Evolutionary conservation across 2,113 vertebrate species (phyloP).

Genomic region (Megalops atlanticus): DNA sequence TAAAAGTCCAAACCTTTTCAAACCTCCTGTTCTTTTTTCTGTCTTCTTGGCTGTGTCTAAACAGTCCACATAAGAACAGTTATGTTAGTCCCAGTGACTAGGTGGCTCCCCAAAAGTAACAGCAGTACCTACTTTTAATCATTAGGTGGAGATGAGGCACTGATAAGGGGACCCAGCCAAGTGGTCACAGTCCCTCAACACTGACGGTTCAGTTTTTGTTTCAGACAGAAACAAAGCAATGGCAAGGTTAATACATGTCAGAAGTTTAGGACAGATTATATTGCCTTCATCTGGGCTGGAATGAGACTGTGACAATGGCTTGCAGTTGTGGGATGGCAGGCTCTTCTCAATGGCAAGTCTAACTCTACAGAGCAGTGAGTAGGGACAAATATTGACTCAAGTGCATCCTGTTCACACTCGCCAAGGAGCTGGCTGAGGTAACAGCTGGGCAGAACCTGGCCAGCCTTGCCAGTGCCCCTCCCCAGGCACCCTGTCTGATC

Average conservation of each 20-base stretch:
- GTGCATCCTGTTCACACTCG: constrained; percentile 42
- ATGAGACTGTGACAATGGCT: not conserved
- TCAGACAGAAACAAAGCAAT: not conserved
- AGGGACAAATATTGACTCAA: constrained; percentile 62
- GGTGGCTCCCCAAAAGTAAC: not conserved
- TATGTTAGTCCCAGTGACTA: not conserved
- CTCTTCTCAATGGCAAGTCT: not conserved
- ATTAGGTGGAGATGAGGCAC: not conserved
- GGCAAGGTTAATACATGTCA: not conserved
- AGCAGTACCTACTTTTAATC: not conserved
- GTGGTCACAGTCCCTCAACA: no score
- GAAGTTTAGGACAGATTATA: not conserved
- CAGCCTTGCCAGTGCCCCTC: constrained; percentile 42
- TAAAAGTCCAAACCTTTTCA: no score
- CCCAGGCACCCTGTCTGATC: constrained; percentile 34
- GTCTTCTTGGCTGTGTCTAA: no score
- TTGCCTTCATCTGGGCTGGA: not conserved
- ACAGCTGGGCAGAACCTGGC: constrained; percentile 63
- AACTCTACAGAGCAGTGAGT: not conserved
- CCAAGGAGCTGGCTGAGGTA: constrained; percentile 53
- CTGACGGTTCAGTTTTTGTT: not conserved
- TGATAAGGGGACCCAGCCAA: no score
- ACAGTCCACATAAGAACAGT: no score
- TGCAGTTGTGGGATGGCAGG: not conserved
- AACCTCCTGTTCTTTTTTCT: no score